phyloP scores from a whole-genome alignment of 2,888 invertebrate species.

The Homarus gammarus region DNA sequence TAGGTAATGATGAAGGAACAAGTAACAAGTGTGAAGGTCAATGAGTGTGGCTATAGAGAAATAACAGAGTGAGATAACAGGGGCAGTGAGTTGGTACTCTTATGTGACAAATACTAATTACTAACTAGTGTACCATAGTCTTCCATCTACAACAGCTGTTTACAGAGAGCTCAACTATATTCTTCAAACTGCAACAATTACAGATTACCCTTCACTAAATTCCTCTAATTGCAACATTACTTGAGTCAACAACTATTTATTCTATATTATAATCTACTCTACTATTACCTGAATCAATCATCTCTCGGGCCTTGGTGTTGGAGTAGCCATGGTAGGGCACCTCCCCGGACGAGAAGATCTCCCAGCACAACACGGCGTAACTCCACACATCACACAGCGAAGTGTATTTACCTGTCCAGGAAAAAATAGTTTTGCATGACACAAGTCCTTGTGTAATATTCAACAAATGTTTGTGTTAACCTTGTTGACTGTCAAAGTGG shows the following conservation, averaged over 20 bases:
- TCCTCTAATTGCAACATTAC: background rate
- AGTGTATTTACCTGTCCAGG: slow-evolving; percentile 90
- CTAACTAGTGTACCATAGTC: too few species aligned
- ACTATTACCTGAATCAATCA: slow-evolving; percentile 90
- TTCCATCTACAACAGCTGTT: background rate
- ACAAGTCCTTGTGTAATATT: too few species aligned
- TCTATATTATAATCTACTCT: too few species aligned
- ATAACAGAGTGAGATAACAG: too few species aligned
- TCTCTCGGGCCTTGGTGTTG: slow-evolving; percentile 95
- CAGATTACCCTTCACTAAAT: too few species aligned
- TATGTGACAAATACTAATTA: too few species aligned
- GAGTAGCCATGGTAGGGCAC: slow-evolving; percentile 92
- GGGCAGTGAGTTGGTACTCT: too few species aligned
- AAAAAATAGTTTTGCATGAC: slow-evolving; percentile 8
- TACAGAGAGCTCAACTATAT: background rate
- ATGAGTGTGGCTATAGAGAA: too few species aligned
- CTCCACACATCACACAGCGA: slow-evolving; percentile 98
- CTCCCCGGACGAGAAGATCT: slow-evolving; percentile 95
- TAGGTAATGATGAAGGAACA: too few species aligned
- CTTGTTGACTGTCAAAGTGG: too few species aligned
- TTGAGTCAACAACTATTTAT: background rate
- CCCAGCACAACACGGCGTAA: slow-evolving; percentile 97
- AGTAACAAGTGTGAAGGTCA: too few species aligned
- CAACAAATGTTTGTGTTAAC: too few species aligned
- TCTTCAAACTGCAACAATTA: background rate